phyloP scores from a whole-genome alignment of 2,888 invertebrate genomes.

The Sarcophaga subvicina region DNA sequence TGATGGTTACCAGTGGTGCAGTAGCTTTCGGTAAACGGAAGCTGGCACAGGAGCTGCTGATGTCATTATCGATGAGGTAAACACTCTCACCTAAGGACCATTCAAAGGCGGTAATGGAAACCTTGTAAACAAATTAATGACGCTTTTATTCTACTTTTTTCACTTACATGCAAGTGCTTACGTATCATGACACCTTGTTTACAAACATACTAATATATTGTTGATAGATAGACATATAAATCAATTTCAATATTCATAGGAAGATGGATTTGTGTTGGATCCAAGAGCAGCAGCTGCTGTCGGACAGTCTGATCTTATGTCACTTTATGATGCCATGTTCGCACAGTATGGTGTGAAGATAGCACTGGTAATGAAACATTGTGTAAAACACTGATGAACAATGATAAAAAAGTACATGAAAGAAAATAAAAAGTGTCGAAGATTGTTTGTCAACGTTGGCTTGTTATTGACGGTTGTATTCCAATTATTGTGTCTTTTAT shows the following conservation, averaged over 20 bases:
- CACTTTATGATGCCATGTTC: slow-evolving; percentile 99
- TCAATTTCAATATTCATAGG: slow-evolving; percentile 81
- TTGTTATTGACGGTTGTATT: background rate
- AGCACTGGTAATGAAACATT: slow-evolving; percentile 88
- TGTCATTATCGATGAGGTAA: slow-evolving; percentile 99
- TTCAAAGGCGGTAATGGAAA: slow-evolving; percentile 85
- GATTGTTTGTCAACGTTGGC: background rate
- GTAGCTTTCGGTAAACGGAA: slow-evolving; percentile 99
- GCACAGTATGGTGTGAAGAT: slow-evolving; percentile 99
- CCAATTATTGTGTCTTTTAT: background rate
- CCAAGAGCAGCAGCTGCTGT: slow-evolving; percentile 98
- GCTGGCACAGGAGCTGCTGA: slow-evolving; percentile 96
- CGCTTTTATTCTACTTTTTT: background rate
- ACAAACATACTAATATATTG: background rate
- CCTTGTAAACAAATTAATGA: background rate
- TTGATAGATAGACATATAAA: slow-evolving; percentile 13
- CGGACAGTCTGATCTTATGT: slow-evolving; percentile 99
- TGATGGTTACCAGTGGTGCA: slow-evolving; percentile 99
- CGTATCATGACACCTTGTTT: background rate
- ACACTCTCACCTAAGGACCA: slow-evolving; percentile 94
- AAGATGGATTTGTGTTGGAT: slow-evolving; percentile 89
- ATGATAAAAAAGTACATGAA: background rate
- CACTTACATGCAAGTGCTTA: background rate
- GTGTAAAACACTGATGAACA: background rate
- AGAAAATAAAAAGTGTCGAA: background rate